Evolutionary conservation across 2,797 vertebrate genomes (phyloP), one percentile per base, ranked within the genome.

Genomic region (Brotula barbata): DNA sequence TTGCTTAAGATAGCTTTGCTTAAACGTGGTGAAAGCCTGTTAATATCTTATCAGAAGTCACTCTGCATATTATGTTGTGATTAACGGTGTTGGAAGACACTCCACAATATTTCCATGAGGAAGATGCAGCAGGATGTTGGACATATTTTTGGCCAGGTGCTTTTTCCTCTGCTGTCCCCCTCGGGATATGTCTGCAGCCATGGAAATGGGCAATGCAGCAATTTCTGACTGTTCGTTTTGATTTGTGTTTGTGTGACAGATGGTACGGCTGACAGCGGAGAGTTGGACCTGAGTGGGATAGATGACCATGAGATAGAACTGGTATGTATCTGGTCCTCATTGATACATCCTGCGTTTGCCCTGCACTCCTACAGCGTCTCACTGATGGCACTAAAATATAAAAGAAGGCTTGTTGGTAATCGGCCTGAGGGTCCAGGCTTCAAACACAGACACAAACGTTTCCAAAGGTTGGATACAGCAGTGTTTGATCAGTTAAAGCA

Each of bases 221-320:
- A 48, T 67, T 37, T 58, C 49, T 75, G 23, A 79, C 33, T 45
- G 45, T 80, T 52, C 3, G 5, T 58, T 71, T 7, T 77, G 61
- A 16, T 76, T 70, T 57, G 10, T 83, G 67, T 68, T 42, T 74
- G 1, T 58, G 19, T 71, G 80, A 74, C 81, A 97, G 96, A 88
- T 78, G 92, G 79, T 14, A 78, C 80, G 3, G 75, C 81, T 0
- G 95, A 93, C 63, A 91, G 91, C 0, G 95, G 95, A 0, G 96
- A 98, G 68, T 88, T 99, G 77, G 97, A 99, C 88, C 92, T 99
- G 86, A 98, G 90, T 1, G 96, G 96, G 59, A 99, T 99, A 0
- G 96, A 99, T 0, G 97, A 99, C 87, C 84, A 73, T 0, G 96
- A 99, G 88, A 97, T 99, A 7, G 95, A 98, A 85, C 90, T 93